phyloP scores from a whole-genome alignment of 1,140 invertebrate species.

The Zophobas morio region DNA sequence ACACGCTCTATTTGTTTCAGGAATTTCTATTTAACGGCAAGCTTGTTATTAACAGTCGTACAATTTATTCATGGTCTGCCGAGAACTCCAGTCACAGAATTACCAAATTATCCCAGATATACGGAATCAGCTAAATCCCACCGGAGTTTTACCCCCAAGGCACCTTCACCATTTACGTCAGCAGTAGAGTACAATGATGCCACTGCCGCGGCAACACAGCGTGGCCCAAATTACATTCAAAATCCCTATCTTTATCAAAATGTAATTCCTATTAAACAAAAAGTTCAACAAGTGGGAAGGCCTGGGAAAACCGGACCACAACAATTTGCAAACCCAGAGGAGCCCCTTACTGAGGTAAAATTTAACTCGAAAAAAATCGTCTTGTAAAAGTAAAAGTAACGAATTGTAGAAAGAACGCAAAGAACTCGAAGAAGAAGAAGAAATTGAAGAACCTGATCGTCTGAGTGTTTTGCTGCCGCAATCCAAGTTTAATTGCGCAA shows the following conservation, averaged over 20 bases:
- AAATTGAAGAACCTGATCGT: slow-evolving; percentile 89
- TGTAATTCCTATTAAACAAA: slow-evolving; percentile 21
- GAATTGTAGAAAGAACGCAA: slow-evolving; percentile 49
- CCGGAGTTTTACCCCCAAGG: not conserved
- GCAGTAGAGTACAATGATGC: slow-evolving; percentile 2
- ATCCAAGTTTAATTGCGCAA: slow-evolving; percentile 86
- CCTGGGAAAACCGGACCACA: not conserved
- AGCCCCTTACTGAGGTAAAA: slow-evolving; percentile 9
- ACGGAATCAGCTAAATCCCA: not conserved
- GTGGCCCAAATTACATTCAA: not conserved
- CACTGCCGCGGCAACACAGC: slow-evolving; percentile 3
- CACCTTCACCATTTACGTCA: slow-evolving; percentile 12
- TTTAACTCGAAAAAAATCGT: not conserved
- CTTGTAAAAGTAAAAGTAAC: not conserved
- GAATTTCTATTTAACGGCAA: slow-evolving; percentile 6
- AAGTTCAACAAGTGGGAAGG: slow-evolving; percentile 6
- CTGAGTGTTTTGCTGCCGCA: slow-evolving; percentile 83
- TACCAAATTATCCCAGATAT: slow-evolving; percentile 22
- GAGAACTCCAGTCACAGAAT: not conserved
- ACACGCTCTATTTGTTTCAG: slow-evolving; percentile 26
- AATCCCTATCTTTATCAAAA: slow-evolving; percentile 18
- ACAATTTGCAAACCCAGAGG: not conserved
- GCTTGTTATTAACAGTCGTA: not conserved
- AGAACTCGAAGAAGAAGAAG: slow-evolving; percentile 76
- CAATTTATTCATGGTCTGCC: slow-evolving; percentile 4